Base-by-base conservation (phyloP, 2,888 invertebrate genomes). In the Malachius bipustulatus region DNA sequence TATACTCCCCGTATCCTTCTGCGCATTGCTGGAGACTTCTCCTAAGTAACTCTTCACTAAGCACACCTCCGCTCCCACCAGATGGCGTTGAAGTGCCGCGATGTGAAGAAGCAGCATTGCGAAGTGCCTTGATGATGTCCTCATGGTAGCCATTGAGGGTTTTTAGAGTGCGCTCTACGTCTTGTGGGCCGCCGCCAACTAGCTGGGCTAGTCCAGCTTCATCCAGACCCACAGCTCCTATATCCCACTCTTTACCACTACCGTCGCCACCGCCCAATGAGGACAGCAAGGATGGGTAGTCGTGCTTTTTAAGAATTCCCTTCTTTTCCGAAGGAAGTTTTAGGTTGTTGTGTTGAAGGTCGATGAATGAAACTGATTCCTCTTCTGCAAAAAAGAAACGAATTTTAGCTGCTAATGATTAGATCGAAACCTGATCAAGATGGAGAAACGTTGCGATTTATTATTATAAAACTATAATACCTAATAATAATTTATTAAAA, bases 251-350 rank as follows among this genome's bases (percentile, higher is more conserved):
- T 59, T 80, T 81, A 47, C 73, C 73, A 50, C 79, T 78, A 49
- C 69, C 67, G 50, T 75, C 70, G 50, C 80, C 75, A 49, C 81
- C 77, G 49, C 84, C 80, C n/a, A n/a, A n/a, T n/a, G n/a, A n/a
- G n/a, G n/a, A n/a, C n/a, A n/a, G n/a, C n/a, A n/a, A n/a, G n/a
- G n/a, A n/a, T n/a, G n/a, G n/a, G 50, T 84, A 84, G 52, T 73
- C 75, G 60, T 71, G 75, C 66, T 88, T 89, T 72, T 90, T 90
- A 56, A 90, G 73, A 60, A 90, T 90, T 39, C 90, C 90, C 64
- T 88, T 90, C 66, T 89, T 89, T 67, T 89, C 88, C 51, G 85
- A 83, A 47, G 82, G 67, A 61, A 82, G 82, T 59, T 80, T 71
- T 54, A 75, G 79, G 65, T 81, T 82, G 41, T 77, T 74, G 46